phyloP scores from a whole-genome alignment of 2,113 vertebrate genomes.

The Lepus europaeus region DNA sequence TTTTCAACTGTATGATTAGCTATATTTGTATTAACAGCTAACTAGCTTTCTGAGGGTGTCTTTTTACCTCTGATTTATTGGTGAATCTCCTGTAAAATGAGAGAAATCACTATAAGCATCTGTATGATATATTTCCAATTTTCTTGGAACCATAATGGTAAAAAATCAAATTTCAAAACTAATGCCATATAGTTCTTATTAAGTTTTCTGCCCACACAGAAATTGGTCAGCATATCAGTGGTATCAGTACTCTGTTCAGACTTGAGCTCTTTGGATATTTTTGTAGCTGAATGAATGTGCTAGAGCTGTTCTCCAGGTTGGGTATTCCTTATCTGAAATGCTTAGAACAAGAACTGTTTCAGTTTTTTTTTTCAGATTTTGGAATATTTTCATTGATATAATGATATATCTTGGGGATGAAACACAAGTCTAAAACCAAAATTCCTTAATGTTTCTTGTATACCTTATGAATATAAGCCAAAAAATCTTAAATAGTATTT shows the following conservation, averaged over 20 bases:
- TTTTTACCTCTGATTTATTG: constrained; percentile 8
- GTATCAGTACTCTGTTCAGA: background rate
- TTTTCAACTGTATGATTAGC: background rate
- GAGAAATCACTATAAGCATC: background rate
- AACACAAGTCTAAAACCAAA: too few relatives aligned
- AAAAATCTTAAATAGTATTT: too few relatives aligned
- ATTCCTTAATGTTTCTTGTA: too few relatives aligned
- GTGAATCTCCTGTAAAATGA: background rate
- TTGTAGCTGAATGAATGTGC: background rate
- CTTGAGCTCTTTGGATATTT: background rate
- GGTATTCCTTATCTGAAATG: too few relatives aligned
- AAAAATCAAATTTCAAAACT: background rate
- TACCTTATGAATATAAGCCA: too few relatives aligned
- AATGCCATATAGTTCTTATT: background rate
- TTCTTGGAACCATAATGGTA: background rate
- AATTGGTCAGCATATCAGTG: background rate
- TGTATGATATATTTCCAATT: background rate
- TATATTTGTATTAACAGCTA: background rate
- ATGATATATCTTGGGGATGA: too few relatives aligned
- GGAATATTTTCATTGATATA: too few relatives aligned
- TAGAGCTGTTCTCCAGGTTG: background rate
- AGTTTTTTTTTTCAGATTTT: too few relatives aligned
- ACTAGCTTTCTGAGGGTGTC: background rate
- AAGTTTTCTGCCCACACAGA: background rate
- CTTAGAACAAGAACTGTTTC: too few relatives aligned